Conservation (phyloP, 2,797 vertebrate genomes). For the Hoplostethus mediterraneus region DNA sequence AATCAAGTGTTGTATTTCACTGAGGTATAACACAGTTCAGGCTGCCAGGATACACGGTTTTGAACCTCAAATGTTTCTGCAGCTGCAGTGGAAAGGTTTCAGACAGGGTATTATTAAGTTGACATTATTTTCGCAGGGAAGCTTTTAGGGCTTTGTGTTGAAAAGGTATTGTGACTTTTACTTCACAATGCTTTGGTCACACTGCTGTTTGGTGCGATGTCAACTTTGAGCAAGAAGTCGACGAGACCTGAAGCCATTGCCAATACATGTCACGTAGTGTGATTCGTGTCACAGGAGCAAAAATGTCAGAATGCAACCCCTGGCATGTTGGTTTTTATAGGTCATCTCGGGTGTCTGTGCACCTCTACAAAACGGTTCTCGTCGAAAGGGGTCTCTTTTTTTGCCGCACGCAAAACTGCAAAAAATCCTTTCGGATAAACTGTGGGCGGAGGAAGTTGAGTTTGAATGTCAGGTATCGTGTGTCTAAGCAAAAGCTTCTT, state of each 20-base stretch:
- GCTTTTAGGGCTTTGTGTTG: slow-evolving; percentile 24
- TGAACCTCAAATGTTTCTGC: slow-evolving; percentile 38
- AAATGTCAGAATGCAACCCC: slow-evolving; percentile 56
- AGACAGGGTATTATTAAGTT: slow-evolving; percentile 35
- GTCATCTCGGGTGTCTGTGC: slow-evolving; percentile 49
- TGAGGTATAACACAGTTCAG: slow-evolving; percentile 3
- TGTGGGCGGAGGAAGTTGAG: slow-evolving; percentile 76
- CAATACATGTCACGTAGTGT: slow-evolving; percentile 8
- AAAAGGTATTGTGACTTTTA: slow-evolving; percentile 19
- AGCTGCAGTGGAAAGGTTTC: slow-evolving; percentile 54
- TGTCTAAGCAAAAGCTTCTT: slow-evolving; percentile 73
- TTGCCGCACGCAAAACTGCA: slow-evolving; percentile 38
- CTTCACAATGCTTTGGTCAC: slow-evolving; percentile 30
- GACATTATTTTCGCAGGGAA: slow-evolving; percentile 36
- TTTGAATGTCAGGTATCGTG: slow-evolving; percentile 79
- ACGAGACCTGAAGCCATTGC: slow-evolving; percentile 22
- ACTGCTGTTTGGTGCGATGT: slow-evolving; percentile 29
- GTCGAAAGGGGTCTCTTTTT: slow-evolving; percentile 44
- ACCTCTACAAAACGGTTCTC: slow-evolving; percentile 26
- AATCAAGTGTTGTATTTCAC: slow-evolving; percentile 56
- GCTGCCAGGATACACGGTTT: slow-evolving; percentile 24
- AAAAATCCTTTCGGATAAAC: slow-evolving; percentile 55
- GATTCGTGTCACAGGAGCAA: slow-evolving; percentile 47
- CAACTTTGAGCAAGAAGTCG: slow-evolving; percentile 16
- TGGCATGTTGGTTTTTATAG: slow-evolving; percentile 57